Base-by-base conservation (phyloP, 1,140 invertebrate genomes). In the Whitmania pigra region DNA sequence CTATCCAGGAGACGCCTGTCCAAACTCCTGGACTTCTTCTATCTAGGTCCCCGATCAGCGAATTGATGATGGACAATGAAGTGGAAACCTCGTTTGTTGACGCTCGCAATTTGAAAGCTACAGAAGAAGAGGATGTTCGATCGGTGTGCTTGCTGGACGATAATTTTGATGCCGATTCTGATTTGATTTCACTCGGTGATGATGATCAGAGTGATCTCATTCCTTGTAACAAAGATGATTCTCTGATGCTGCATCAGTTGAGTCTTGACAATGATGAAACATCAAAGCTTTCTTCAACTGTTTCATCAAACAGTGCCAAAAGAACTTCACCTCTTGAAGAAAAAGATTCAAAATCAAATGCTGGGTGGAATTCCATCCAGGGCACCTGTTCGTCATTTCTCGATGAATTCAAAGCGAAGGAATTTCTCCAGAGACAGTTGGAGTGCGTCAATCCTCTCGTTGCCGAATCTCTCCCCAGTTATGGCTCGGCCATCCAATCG, bases 401-500 rank as follows among this genome's bases (percentile, higher is more conserved):
- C 5, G 76, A 80, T 76, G 78, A 78, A 43, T 73, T 74, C 43
- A 75, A 79, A 60, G 80, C 80, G 0, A 74, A 77, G 40, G 73
- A 79, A 66, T 81, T 76, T 72, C 71, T 81, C 31, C 76, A 78
- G 5, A 77, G 77, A 40, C 80, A 81, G 74, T 74, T 79, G 71
- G 67, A 69, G n/a, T 43, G 66, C 9, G 63, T 57, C 17, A 55
- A 43, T 31, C 63, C 63, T 29, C 22, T 69, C 2, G 69, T 36
- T 53, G 43, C 27, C 40, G 49, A 25, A 22, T 25, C 57, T n/a
- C 11, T 63, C 29, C 57, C 57, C 29, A 13, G 22, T n/a, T 63
- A 63, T 15, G 43, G 36, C n/a, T 70, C 69, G 49, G 49, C 25
- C n/a, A 25, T 25, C 49, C 31, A 70, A 17, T 53, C 49, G 53